phyloP scores from a whole-genome alignment of 2,797 vertebrate genomes.

The Erithacus rubecula region DNA sequence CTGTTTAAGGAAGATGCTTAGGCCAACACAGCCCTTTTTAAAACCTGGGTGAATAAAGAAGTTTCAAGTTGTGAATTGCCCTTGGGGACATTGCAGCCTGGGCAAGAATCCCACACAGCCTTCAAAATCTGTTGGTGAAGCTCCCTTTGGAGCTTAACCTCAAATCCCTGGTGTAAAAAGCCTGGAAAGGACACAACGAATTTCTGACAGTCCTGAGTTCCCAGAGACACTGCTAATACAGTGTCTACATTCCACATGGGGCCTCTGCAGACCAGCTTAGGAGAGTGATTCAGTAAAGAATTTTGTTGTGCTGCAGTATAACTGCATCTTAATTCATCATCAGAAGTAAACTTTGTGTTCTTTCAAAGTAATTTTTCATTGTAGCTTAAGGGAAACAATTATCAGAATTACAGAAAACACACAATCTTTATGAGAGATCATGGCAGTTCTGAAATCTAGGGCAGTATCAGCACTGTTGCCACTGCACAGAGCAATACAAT shows the following conservation, averaged over 20 bases:
- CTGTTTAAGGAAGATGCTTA: neutral
- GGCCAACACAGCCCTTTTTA: neutral
- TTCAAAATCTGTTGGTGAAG: neutral
- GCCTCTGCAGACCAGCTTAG: neutral
- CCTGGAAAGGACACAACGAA: neutral
- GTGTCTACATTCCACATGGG: neutral
- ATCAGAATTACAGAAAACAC: neutral
- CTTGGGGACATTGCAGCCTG: neutral
- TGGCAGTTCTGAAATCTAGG: neutral
- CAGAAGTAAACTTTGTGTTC: neutral
- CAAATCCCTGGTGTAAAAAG: neutral
- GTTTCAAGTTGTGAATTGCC: neutral
- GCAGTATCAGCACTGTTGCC: neutral
- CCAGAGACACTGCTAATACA: neutral
- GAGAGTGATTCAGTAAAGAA: neutral
- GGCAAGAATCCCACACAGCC: neutral
- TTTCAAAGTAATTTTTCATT: neutral
- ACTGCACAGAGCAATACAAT: neutral
- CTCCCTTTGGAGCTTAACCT: neutral
- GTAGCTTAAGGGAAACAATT: neutral
- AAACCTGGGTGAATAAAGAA: neutral
- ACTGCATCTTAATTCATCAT: neutral
- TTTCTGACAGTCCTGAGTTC: neutral
- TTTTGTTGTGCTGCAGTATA: neutral
- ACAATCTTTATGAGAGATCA: neutral